Evolutionary conservation across 2,888 invertebrate species (phyloP), one percentile per base, ranked within the genome.

Genomic region (Ellobium chinense): DNA sequence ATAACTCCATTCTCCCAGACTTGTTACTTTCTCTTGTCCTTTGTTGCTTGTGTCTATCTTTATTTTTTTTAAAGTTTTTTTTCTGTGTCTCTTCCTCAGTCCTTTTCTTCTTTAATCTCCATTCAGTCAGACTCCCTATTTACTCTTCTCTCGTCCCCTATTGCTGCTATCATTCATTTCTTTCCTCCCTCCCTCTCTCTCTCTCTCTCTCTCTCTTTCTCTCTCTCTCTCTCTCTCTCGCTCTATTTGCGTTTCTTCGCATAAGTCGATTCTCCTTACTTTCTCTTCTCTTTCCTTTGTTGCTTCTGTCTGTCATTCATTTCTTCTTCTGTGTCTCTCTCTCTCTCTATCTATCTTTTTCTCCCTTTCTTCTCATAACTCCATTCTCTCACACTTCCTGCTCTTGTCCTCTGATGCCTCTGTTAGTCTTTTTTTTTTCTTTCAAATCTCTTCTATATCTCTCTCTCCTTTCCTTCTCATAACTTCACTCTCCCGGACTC

Each of bases 21-120:
- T 46, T 18, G 9, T 46, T 46, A 7, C 18, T 46, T 46, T 18
- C 18, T 18, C 46, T 18, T 46, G 9, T 46, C 46, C 18, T 18
- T 18, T 18, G 46, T 18, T 18, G 18, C 46, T 46, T 7, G 7
- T 18, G 18, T 46, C 18, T n/a, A 9, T n/a, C 60, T 24, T 24
- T n/a, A 7, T n/a, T 24, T n/a, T n/a, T n/a, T n/a, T n/a, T n/a
- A n/a, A n/a, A n/a, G n/a, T n/a, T n/a, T n/a, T n/a, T n/a, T n/a
- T n/a, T n/a, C n/a, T n/a, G n/a, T n/a, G n/a, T 60, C 60, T 60
- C 60, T 60, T n/a, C 60, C 60, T 60, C 60, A 46, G 46, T 18
- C 27, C 24, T 60, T 60, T n/a, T n/a, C 7, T 60, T n/a, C 60
- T 60, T n/a, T 60, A 14, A 7, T 60, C 60, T 60, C 60, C 27